A percentile compares a stretch with the other conserved stretches of the same genome.
phyloP scores from a whole-genome alignment of 2,888 invertebrate species.

The Eledone cirrhosa region DNA sequence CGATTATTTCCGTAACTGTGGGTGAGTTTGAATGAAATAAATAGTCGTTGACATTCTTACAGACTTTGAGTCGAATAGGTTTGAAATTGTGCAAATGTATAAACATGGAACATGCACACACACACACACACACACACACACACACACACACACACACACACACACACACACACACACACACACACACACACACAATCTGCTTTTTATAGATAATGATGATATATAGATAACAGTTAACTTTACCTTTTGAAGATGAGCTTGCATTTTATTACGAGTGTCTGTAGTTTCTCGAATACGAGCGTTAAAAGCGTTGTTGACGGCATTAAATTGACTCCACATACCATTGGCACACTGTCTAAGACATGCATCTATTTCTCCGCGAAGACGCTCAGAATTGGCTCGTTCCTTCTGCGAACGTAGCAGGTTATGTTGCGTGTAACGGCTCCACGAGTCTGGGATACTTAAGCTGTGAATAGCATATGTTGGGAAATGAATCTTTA shows the following conservation, averaged over 20 bases:
- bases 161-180: neutral
- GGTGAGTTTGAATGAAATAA: no score
- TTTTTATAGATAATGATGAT: no score
- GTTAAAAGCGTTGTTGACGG: constrained; percentile 66
- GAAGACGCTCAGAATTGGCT: constrained; percentile 62
- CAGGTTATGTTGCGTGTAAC: constrained; percentile 67
- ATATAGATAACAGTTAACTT: constrained; percentile 18
- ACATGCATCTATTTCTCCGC: constrained; percentile 63
- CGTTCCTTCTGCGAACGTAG: constrained; percentile 65
- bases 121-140: constrained; percentile 2
- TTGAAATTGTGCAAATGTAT: no score
- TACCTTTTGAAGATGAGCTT: constrained; percentile 65
- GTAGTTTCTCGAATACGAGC: constrained; percentile 63
- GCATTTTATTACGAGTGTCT: constrained; percentile 66
- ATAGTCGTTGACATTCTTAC: no score
- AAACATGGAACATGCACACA: neutral
- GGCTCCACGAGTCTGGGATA: constrained; percentile 70
- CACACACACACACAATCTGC: no score
- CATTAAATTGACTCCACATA: constrained; percentile 67
- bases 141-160: neutral
- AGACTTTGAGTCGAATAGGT: no score
- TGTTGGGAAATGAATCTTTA: neutral
- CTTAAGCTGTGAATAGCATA: constrained; percentile 72
- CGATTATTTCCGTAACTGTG: no score
- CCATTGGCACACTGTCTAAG: constrained; percentile 65